Evolutionary conservation across 2,797 vertebrate genomes (phyloP).

Genomic region (Onychomys arenicola): DNA sequence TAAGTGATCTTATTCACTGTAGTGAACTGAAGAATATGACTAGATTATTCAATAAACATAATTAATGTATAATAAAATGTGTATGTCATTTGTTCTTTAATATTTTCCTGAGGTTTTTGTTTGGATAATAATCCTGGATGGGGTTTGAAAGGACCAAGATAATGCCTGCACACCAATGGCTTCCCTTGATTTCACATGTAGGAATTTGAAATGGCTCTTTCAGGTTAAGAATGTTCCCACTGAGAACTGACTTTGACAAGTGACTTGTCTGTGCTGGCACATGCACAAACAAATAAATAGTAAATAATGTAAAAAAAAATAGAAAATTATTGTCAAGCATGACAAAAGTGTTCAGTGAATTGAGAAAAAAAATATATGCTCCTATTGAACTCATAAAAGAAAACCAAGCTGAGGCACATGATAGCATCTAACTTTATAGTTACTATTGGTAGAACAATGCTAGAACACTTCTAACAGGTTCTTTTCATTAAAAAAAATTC

Average conservation of each 20-base stretch:
- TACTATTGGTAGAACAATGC: too few species aligned
- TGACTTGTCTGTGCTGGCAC: neutral
- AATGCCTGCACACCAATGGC: neutral
- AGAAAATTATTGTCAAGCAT: neutral
- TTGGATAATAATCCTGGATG: neutral
- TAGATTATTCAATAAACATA: constrained; percentile 1
- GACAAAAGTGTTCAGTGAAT: neutral
- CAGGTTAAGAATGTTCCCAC: neutral
- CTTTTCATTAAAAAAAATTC: too few species aligned
- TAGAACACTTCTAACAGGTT: too few species aligned
- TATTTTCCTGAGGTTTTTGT: neutral
- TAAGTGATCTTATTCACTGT: constrained; percentile 31
- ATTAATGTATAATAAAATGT: constrained; percentile 35
- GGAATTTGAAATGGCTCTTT: neutral
- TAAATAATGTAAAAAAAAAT: neutral
- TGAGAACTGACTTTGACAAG: neutral
- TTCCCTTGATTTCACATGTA: neutral
- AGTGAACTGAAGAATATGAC: neutral
- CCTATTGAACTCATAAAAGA: neutral
- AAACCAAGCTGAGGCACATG: neutral
- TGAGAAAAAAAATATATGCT: neutral
- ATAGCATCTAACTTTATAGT: neutral
- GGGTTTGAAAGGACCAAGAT: neutral
- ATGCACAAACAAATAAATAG: neutral
- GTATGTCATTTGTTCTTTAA: neutral